These are phyloP conservation scores for Drosophila kikkawai DNA, from an alignment of 1,140 invertebrate species.

Conservation along the genomic window DNA sequence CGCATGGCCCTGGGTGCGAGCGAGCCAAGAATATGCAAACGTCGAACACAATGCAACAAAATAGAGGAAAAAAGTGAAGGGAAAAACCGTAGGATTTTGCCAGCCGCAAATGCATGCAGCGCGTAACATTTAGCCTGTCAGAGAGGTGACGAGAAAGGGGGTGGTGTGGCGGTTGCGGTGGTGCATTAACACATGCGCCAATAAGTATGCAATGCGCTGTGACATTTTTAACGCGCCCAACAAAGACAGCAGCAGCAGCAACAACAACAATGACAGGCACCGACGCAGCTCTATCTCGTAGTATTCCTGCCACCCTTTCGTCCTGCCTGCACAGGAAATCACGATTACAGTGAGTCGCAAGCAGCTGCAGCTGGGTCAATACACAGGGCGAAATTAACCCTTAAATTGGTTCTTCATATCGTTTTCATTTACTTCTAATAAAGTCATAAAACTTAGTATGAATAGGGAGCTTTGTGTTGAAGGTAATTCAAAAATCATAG, in stretches of 20 bases:
- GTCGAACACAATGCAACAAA: slow-evolving; percentile 58
- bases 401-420: not conserved
- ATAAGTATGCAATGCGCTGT: slow-evolving; percentile 83
- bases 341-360: slow-evolving; percentile 76
- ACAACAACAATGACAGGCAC: slow-evolving; percentile 46
- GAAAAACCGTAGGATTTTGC: slow-evolving; percentile 61
- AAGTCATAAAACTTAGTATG: not conserved
- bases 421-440: not conserved
- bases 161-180: slow-evolving; percentile 18
- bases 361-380: slow-evolving; percentile 12
- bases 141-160: not conserved
- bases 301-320: not conserved
- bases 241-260: slow-evolving; percentile 60
- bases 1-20: slow-evolving; percentile 40
- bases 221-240: slow-evolving; percentile 80
- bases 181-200: slow-evolving; percentile 81
- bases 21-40: slow-evolving; percentile 55
- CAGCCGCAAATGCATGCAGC: slow-evolving; percentile 74
- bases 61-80: slow-evolving; percentile 12
- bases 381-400: not conserved
- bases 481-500: not conserved
- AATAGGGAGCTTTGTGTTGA: not conserved
- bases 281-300: slow-evolving; percentile 26
- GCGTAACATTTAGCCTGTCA: slow-evolving; percentile 72
- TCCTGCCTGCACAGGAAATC: slow-evolving; percentile 64